Evolutionary conservation across 2,888 invertebrate species (phyloP).

Genomic region (Thelaira solivaga): DNA sequence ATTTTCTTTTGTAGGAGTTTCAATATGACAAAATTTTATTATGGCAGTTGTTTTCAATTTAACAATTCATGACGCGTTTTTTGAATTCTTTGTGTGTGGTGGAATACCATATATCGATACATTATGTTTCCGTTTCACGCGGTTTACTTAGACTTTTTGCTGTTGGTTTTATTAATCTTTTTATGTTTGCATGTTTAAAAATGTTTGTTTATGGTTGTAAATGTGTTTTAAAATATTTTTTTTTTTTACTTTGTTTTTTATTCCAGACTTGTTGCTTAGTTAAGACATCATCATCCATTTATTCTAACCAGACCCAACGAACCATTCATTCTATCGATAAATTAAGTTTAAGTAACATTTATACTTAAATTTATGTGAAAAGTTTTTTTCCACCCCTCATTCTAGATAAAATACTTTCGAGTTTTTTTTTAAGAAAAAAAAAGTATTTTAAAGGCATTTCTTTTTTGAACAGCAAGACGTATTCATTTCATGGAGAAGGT

Average conservation of each 20-base stretch:
- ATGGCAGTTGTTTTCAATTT: constrained; percentile 21
- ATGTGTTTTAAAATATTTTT: not conserved
- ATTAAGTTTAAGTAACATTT: constrained; percentile 55
- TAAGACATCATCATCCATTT: constrained; percentile 43
- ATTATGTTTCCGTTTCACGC: constrained; percentile 41
- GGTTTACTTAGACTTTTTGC: constrained; percentile 20
- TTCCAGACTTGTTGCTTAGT: constrained; percentile 53
- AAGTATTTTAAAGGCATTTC: constrained; percentile 15
- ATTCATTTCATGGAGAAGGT: not conserved
- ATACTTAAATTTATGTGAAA: constrained; percentile 56
- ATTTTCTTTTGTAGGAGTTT: constrained; percentile 32
- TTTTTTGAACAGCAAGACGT: not conserved
- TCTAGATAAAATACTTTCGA: constrained; percentile 19
- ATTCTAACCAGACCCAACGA: constrained; percentile 25
- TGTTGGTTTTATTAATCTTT: not conserved
- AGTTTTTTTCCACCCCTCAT: constrained; percentile 19
- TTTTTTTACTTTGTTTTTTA: not conserved
- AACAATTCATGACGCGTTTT: not conserved
- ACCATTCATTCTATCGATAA: constrained; percentile 48
- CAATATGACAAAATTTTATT: constrained; percentile 42
- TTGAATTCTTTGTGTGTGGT: not conserved
- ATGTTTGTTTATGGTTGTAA: not conserved
- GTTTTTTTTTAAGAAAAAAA: constrained; percentile 9
- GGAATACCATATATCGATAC: constrained; percentile 48
- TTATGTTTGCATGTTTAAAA: not conserved